A percentile compares a stretch with the other conserved stretches of the same genome.
Conservation (phyloP, 2,113 vertebrate species). For the Cnemophilus loriae region DNA sequence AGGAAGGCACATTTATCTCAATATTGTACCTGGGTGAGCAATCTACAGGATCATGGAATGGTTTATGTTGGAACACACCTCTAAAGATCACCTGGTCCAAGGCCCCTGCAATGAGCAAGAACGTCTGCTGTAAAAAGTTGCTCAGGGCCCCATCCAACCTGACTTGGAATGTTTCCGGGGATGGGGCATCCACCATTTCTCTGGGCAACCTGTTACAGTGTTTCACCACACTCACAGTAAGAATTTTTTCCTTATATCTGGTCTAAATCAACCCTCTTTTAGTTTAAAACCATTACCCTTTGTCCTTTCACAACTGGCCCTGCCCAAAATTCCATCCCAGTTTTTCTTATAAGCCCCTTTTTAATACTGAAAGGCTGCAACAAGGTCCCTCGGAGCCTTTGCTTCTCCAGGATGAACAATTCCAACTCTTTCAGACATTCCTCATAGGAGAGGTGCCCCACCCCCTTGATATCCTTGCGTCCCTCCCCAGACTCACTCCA, state of each 20-base stretch:
- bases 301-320: neutral
- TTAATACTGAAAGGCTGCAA: neutral
- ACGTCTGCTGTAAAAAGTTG: neutral
- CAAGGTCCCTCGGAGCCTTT: rapidly evolving
- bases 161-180: neutral
- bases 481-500: rapidly evolving
- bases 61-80: neutral
- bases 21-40: neutral
- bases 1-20: neutral
- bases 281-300: neutral
- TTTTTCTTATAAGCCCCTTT: neutral
- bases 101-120: rapidly evolving
- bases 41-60: neutral
- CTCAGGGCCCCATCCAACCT: neutral
- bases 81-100: neutral
- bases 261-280: neutral
- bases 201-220: neutral
- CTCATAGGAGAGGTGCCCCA: neutral
- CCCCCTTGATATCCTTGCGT: too few relatives aligned
- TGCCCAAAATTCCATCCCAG: neutral
- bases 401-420: neutral
- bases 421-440: neutral
- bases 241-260: neutral
- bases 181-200: neutral
- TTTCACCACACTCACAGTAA: rapidly evolving